Conservation (phyloP, 1,140 invertebrate genomes). For the Phthorimaea operculella region DNA sequence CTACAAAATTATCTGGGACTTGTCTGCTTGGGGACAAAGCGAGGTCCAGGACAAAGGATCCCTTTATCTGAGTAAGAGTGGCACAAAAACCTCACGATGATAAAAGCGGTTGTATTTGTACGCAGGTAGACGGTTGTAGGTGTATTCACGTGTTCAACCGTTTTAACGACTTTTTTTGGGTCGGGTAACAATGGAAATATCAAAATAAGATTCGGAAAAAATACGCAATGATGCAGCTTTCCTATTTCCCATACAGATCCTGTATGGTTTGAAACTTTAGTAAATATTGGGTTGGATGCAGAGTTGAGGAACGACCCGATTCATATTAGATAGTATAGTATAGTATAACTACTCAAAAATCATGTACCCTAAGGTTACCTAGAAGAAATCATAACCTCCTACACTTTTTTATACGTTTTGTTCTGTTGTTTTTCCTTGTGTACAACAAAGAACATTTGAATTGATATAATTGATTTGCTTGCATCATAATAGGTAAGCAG, state of each 20-base stretch:
- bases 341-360: too few species aligned
- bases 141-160: conserved; percentile 52
- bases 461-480: too few species aligned
- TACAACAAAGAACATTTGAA: too few species aligned
- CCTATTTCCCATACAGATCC: conserved; percentile 46
- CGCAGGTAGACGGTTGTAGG: conserved; percentile 61
- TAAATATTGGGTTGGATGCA: too few species aligned
- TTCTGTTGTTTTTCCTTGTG: too few species aligned
- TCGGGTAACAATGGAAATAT: conserved; percentile 22
- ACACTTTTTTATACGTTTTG: too few species aligned
- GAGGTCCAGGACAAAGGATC: conserved; percentile 38
- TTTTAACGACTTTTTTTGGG: conserved; percentile 37
- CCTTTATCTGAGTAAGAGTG: conserved; percentile 40
- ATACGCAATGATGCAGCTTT: conserved; percentile 46
- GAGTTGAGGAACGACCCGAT: too few species aligned
- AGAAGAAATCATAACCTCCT: too few species aligned
- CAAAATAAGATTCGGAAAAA: conserved; percentile 18
- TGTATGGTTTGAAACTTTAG: conserved; percentile 7
- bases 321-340: too few species aligned
- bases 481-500: too few species aligned
- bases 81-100: conserved; percentile 43
- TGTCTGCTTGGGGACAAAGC: conserved; percentile 30
- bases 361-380: too few species aligned
- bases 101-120: conserved; percentile 53
- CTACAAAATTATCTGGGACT: conserved; percentile 12